A percentile compares a stretch with the other conserved stretches of the same genome.
These are phyloP conservation scores for Sebastes itinus DNA, from an alignment of 2,797 vertebrate species.

Conservation along the genomic window DNA sequence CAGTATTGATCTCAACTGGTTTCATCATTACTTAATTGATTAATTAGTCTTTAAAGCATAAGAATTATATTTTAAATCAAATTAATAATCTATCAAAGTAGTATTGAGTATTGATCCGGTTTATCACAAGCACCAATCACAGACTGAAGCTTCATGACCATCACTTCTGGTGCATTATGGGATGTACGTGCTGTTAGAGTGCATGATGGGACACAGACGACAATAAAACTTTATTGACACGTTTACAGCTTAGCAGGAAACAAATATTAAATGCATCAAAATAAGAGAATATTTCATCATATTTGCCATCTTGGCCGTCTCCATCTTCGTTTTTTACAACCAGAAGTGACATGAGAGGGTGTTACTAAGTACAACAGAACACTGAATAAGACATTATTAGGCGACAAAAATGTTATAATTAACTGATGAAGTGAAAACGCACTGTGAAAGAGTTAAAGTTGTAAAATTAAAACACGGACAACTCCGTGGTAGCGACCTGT, in stretches of 20 bases:
- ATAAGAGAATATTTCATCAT: neutral
- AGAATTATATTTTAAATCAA: neutral
- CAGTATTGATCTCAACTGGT: neutral
- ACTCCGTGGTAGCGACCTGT: too few relatives aligned
- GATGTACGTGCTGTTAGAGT: neutral
- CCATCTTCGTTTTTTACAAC: too few relatives aligned
- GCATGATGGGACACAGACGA: slow-evolving; percentile 37
- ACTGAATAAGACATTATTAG: too few relatives aligned
- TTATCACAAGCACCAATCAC: neutral
- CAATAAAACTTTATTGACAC: neutral
- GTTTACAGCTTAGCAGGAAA: neutral
- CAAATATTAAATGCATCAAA: neutral
- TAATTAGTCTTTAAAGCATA: neutral
- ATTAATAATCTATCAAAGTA: neutral
- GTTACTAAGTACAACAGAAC: too few relatives aligned
- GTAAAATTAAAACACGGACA: fast-evolving
- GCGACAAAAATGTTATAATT: too few relatives aligned
- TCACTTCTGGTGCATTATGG: slow-evolving; percentile 13
- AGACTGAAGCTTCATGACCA: neutral
- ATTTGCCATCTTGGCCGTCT: too few relatives aligned
- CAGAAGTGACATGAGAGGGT: too few relatives aligned
- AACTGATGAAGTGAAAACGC: too few relatives aligned
- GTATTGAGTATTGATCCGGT: neutral
- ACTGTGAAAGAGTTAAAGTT: too few relatives aligned
- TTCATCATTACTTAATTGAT: neutral